Evolutionary conservation across 2,113 vertebrate species (phyloP).

Genomic region (Azemiops feae): DNA sequence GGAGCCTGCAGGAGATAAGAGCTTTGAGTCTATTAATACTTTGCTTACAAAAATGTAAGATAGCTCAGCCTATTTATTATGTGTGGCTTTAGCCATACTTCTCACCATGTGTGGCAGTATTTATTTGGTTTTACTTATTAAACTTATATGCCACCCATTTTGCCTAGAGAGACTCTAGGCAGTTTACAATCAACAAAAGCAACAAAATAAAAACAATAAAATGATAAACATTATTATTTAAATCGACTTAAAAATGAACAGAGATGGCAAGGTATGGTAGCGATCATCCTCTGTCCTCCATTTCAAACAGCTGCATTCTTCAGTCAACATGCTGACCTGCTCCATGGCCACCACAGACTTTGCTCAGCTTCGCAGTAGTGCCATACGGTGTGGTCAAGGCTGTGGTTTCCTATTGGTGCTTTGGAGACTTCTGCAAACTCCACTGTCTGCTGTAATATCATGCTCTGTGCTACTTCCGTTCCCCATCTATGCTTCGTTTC

Average conservation of each 20-base stretch:
- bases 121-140: background rate
- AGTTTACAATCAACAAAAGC: background rate
- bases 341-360: conserved; percentile 62
- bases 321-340: conserved; percentile 64
- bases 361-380: conserved; percentile 63
- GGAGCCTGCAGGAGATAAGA: background rate
- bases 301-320: conserved; percentile 70
- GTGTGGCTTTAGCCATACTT: background rate
- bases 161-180: background rate
- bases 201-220: background rate
- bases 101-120: background rate
- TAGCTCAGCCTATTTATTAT: background rate
- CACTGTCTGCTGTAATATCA: conserved; percentile 63
- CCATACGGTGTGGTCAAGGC: conserved; percentile 65
- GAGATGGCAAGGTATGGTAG: background rate
- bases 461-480: conserved; percentile 66
- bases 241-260: background rate
- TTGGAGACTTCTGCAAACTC: conserved; percentile 61
- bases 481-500: conserved; percentile 65
- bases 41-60: background rate
- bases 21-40: background rate
- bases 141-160: background rate
- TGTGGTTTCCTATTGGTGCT: conserved; percentile 67
- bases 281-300: conserved; percentile 55
- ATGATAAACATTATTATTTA: background rate